Conservation (phyloP, 2,113 vertebrate genomes). For the Nyctereutes procyonoides region DNA sequence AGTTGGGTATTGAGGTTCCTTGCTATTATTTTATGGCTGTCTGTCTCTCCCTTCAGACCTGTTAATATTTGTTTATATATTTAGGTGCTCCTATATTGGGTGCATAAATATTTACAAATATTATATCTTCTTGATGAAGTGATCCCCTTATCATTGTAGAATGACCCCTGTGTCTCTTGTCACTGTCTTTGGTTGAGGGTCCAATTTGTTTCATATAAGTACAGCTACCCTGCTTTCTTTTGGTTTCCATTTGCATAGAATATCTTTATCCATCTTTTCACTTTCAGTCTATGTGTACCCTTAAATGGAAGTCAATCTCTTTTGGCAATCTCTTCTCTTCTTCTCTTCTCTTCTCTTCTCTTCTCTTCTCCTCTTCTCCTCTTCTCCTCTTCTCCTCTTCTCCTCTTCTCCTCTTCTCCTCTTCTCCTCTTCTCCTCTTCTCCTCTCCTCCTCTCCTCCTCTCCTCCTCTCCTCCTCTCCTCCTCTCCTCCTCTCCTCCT, state of each 20-base stretch:
- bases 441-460: too few species aligned
- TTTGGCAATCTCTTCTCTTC: background rate
- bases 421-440: too few species aligned
- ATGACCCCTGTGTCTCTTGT: background rate
- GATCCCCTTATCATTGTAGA: background rate
- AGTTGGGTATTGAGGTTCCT: background rate
- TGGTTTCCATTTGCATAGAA: background rate
- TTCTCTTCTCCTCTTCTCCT: too few species aligned
- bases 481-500: too few species aligned
- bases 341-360: too few species aligned
- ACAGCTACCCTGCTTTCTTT: background rate
- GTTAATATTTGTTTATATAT: background rate
- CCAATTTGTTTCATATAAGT: background rate
- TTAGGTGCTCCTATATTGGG: background rate
- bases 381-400: too few species aligned
- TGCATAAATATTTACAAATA: background rate
- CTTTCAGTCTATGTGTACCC: background rate
- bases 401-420: too few species aligned
- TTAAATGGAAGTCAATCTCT: background rate
- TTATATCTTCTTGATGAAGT: background rate
- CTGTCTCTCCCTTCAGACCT: background rate
- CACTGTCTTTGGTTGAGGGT: background rate
- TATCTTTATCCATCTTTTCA: background rate
- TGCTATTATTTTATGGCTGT: background rate
- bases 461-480: too few species aligned